Evolutionary conservation across 2,113 vertebrate genomes (phyloP), one percentile per base, ranked within the genome.

Genomic region (Labrus mixtus): DNA sequence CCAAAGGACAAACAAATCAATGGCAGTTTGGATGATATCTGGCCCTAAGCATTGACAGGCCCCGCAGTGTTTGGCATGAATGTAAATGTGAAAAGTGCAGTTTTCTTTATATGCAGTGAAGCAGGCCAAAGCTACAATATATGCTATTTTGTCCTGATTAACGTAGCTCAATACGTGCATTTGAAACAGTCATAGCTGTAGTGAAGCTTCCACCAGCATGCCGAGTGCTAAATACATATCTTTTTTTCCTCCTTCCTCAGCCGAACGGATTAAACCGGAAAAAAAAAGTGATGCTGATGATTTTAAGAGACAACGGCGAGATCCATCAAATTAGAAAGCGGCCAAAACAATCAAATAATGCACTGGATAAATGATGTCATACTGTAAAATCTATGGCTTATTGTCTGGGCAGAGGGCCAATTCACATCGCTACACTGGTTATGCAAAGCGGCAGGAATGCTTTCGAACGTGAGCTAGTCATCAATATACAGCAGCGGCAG

Each of bases 1-100:
- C 86, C 88, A 90, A 92, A 90, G 79, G 88, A 91, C 87, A 85
- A 88, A 83, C 87, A 89, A 91, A 92, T 91, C 90, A 91, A 92
- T 91, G 86, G 89, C 89, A 83, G 85, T 90, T 90, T 80, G 91
- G 83, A 90, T 90, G 83, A 88, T 88, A 87, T 90, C 84, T 76
- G 85, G 85, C 88, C 89, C 72, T 50, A 3, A 82, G 89, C 87
- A 62, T 61, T 79, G 79, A 86, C 85, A 70, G 87, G 82, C 88
- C 90, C 74, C 11, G 22, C 65, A 86, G 86, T 79, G 73, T 78
- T 87, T 85, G 82, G 80, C 82, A 87, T 81, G 76, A 86, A 91
- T 86, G 87, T 75, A 87, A 82, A 90, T 85, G 82, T 76, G 79
- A 78, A 90, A 91, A 90, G 87, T 88, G 87, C 82, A 86, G 62